Percentiles rank a stretch among this genome's conserved stretches.
Conservation (phyloP, 2,888 invertebrate species). For the Yponomeuta cagnagella region DNA sequence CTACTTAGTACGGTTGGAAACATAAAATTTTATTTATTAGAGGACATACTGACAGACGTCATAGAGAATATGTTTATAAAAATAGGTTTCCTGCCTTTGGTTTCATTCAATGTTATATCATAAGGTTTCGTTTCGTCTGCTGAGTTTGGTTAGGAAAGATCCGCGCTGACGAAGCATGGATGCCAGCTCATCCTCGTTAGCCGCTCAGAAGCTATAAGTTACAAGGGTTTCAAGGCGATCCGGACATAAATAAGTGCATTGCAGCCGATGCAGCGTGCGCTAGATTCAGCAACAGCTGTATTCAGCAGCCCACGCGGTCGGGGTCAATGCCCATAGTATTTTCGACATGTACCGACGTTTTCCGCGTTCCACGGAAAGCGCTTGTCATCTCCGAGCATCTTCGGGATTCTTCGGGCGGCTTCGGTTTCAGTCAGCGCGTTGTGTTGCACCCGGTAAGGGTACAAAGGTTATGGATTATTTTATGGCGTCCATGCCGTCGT, state of each 20-base stretch:
- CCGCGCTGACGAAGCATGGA: too few species aligned
- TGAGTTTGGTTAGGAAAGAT: not conserved
- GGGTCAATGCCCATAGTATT: constrained; percentile 73
- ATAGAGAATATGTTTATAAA: not conserved
- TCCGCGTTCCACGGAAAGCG: constrained; percentile 73
- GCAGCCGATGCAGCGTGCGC: constrained; percentile 45
- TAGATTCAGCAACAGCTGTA: constrained; percentile 70
- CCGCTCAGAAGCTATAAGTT: not conserved
- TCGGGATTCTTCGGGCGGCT: constrained; percentile 39
- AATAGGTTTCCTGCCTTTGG: too few species aligned
- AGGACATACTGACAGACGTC: too few species aligned
- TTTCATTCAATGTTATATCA: too few species aligned
- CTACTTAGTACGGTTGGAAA: too few species aligned
- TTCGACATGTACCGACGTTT: constrained; percentile 73
- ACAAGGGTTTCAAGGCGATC: not conserved
- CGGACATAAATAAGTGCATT: constrained; percentile 40
- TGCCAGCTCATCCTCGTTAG: not conserved
- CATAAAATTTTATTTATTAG: too few species aligned
- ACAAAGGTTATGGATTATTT: not conserved
- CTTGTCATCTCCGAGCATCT: constrained; percentile 59
- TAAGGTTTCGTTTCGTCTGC: not conserved
- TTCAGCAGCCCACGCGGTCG: constrained; percentile 55
- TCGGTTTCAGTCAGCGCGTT: constrained; percentile 27
- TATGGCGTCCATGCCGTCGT: not conserved
- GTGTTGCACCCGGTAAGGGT: constrained; percentile 21